These are phyloP conservation scores for Perizoma flavofasciatum DNA, from an alignment of 2,888 invertebrate genomes.

Conservation along the genomic window DNA sequence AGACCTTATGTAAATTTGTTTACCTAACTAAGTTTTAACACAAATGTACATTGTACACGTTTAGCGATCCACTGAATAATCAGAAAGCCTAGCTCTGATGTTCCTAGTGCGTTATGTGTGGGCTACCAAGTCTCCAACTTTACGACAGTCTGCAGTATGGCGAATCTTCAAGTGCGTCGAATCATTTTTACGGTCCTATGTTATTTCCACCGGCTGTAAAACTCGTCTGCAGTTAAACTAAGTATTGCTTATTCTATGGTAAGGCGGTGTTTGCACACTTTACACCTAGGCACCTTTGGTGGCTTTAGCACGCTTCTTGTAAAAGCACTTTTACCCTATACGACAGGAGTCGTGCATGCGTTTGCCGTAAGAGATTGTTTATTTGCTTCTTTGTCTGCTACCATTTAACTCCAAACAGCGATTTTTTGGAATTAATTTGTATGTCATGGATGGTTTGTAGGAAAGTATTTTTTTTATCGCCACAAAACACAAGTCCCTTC, in stretches of 20 bases:
- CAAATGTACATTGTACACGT: too few species aligned
- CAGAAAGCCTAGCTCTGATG: too few species aligned
- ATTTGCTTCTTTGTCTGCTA: too few species aligned
- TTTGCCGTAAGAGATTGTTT: too few species aligned
- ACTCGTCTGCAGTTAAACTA: conserved; percentile 18
- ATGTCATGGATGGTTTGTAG: too few species aligned
- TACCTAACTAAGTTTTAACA: too few species aligned
- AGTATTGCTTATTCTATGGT: conserved; percentile 1
- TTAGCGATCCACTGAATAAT: too few species aligned
- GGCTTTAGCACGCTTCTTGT: not conserved
- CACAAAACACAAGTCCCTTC: too few species aligned
- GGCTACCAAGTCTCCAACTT: conserved; percentile 19
- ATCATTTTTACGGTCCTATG: conserved; percentile 52
- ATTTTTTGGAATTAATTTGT: too few species aligned
- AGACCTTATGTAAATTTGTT: too few species aligned
- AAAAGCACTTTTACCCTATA: not conserved
- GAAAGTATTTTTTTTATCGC: too few species aligned
- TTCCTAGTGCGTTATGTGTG: conserved; percentile 3
- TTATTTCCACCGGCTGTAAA: conserved; percentile 29
- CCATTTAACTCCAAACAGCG: too few species aligned
- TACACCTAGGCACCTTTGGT: not conserved
- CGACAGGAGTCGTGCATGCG: not conserved
- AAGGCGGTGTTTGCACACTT: not conserved
- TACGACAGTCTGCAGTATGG: conserved; percentile 38
- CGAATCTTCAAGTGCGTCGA: conserved; percentile 54